Evolutionary conservation across 2,888 invertebrate genomes (phyloP).

Genomic region (Limnephilus auricula): DNA sequence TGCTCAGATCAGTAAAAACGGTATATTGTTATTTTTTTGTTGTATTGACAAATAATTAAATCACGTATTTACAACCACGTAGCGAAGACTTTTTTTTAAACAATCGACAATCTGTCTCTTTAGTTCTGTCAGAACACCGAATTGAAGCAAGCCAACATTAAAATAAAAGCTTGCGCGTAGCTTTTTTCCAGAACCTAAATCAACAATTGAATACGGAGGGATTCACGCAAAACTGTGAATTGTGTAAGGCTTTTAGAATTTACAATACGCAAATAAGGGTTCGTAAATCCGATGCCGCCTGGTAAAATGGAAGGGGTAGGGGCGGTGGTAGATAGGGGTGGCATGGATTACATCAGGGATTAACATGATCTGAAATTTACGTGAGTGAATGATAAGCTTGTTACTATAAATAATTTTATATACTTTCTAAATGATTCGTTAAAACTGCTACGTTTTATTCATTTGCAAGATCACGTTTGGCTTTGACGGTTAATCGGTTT

Average conservation of each 20-base stretch:
- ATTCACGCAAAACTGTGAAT: slow-evolving; percentile 6
- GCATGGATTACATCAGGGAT: neutral
- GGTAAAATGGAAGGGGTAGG: neutral
- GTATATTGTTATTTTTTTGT: neutral
- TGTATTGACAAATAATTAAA: neutral
- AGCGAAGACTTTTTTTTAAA: neutral
- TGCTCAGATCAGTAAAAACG: no score
- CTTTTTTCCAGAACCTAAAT: neutral
- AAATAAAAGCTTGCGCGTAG: neutral
- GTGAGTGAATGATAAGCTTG: neutral
- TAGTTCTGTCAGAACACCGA: neutral
- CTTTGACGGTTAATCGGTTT: no score
- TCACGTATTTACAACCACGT: neutral
- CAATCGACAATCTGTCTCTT: neutral
- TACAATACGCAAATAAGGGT: slow-evolving; percentile 19
- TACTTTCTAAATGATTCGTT: no score
- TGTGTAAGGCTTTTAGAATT: slow-evolving; percentile 9
- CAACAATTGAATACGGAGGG: neutral
- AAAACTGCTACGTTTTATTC: no score
- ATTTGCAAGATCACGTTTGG: no score
- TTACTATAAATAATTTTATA: neutral
- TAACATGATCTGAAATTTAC: neutral
- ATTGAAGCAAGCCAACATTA: neutral
- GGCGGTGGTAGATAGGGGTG: neutral
- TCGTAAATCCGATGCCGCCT: neutral